Conservation (phyloP, 2,888 invertebrate genomes). For the Yponomeuta sedellus region DNA sequence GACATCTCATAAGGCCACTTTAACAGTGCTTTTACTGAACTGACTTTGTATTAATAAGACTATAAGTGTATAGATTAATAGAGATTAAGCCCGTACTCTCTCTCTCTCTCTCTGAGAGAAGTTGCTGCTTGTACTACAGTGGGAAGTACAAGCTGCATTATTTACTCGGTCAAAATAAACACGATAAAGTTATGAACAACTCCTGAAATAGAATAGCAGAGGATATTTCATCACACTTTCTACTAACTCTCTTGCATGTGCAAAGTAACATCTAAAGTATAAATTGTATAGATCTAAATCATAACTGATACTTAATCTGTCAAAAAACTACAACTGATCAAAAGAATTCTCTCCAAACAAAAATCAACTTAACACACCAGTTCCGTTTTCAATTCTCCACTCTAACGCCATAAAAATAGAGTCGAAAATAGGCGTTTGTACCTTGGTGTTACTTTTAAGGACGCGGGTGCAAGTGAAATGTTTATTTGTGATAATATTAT, state of each 20-base stretch:
- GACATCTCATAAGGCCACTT: no score
- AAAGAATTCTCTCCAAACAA: neutral
- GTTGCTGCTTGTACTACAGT: no score
- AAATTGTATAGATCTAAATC: neutral
- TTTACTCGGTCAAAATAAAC: no score
- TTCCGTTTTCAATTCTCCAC: neutral
- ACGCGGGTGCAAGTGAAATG: neutral
- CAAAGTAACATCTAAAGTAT: neutral
- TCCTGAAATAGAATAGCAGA: neutral
- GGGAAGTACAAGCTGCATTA: no score
- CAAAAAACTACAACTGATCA: neutral
- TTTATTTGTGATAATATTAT: slow-evolving; percentile 1
- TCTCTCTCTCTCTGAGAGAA: no score
- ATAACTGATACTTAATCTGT: neutral
- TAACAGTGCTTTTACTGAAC: no score
- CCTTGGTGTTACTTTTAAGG: neutral
- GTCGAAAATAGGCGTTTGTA: neutral
- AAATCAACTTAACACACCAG: neutral
- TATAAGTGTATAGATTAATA: no score
- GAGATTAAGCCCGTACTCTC: no score
- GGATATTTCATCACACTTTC: neutral
- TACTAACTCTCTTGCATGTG: neutral
- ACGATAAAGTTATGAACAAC: neutral
- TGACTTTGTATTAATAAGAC: no score
- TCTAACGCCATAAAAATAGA: neutral